Percentiles rank a stretch among this genome's conserved stretches.
phyloP scores from a whole-genome alignment of 1,140 invertebrate species.

The Drosophila serrata region DNA sequence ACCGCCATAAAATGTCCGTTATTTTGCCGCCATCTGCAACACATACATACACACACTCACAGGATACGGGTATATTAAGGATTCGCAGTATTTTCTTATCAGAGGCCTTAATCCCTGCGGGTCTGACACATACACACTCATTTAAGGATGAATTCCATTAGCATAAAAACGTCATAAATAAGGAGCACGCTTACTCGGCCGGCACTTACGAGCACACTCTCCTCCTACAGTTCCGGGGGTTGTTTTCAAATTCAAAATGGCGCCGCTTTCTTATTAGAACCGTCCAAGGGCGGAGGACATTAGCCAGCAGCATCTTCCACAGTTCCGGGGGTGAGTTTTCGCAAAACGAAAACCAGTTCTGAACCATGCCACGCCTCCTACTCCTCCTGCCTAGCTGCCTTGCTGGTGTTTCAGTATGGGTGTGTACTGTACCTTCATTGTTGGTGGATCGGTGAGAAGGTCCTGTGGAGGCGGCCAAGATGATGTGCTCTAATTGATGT shows the following conservation, averaged over 20 bases:
- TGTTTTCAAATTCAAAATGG: slow-evolving; percentile 78
- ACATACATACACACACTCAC: slow-evolving; percentile 16
- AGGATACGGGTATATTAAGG: slow-evolving; percentile 21
- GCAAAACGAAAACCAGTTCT: slow-evolving; percentile 62
- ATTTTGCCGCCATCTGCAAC: slow-evolving; percentile 37
- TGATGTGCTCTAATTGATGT: slow-evolving; percentile 76
- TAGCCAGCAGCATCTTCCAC: slow-evolving; percentile 47
- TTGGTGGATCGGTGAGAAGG: slow-evolving; percentile 7
- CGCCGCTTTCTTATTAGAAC: slow-evolving; percentile 82
- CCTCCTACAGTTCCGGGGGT: slow-evolving; percentile 63
- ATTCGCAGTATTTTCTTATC: slow-evolving; percentile 71
- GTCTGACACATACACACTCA: slow-evolving; percentile 23
- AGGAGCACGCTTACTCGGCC: slow-evolving; percentile 64
- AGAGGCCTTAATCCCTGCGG: slow-evolving; percentile 62
- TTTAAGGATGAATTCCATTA: slow-evolving; percentile 66
- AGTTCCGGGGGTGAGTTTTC: slow-evolving; percentile 69
- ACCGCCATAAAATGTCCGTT: slow-evolving; percentile 42
- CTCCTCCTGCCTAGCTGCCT: slow-evolving; percentile 38
- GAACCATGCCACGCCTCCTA: slow-evolving; percentile 66
- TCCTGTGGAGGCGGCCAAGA: slow-evolving; percentile 58
- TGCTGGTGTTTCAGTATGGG: slow-evolving; percentile 14
- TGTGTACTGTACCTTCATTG: slow-evolving; percentile 65
- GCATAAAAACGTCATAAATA: slow-evolving; percentile 84
- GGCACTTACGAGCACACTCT: slow-evolving; percentile 33
- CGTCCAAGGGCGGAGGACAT: slow-evolving; percentile 20